Evolutionary conservation across 1,140 invertebrate species (phyloP).

Genomic region (Neodiprion lecontei): DNA sequence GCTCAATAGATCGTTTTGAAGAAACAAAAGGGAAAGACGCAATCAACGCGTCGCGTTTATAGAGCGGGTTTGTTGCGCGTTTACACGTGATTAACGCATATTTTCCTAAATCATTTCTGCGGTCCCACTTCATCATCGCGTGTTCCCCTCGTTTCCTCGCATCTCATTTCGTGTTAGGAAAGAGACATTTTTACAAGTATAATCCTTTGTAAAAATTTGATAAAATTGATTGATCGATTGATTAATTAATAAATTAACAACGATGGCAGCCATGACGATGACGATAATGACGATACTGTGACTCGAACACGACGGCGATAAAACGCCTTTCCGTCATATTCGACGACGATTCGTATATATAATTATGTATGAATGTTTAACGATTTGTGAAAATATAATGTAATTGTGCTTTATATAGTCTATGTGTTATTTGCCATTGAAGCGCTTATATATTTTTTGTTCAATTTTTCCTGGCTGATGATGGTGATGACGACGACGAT

Average conservation of each 20-base stretch:
- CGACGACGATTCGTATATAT: slow-evolving; percentile 51
- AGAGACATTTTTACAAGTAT: slow-evolving; percentile 10
- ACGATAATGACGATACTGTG: slow-evolving; percentile 33
- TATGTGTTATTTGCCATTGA: slow-evolving; percentile 50
- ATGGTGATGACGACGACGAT: background rate
- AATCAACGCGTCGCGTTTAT: background rate
- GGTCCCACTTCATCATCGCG: slow-evolving; percentile 29
- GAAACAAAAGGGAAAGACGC: too few species aligned
- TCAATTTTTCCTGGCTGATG: background rate
- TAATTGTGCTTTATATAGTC: slow-evolving; percentile 59
- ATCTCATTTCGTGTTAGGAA: slow-evolving; percentile 19
- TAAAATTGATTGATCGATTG: slow-evolving; percentile 14
- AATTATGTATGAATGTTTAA: slow-evolving; percentile 62
- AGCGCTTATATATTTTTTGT: slow-evolving; percentile 29
- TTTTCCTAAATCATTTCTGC: slow-evolving; percentile 31
- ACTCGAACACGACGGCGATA: slow-evolving; percentile 21
- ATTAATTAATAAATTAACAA: slow-evolving; percentile 32
- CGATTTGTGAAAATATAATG: slow-evolving; percentile 59
- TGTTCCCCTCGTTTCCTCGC: slow-evolving; percentile 19
- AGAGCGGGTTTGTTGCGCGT: slow-evolving; percentile 20
- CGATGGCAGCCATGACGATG: slow-evolving; percentile 25
- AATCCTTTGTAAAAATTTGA: too few species aligned
- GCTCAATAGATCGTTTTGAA: too few species aligned
- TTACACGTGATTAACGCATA: slow-evolving; percentile 16
- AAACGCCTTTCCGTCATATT: slow-evolving; percentile 50